phyloP scores from a whole-genome alignment of 2,888 invertebrate genomes.

The Oasisia sp. region DNA sequence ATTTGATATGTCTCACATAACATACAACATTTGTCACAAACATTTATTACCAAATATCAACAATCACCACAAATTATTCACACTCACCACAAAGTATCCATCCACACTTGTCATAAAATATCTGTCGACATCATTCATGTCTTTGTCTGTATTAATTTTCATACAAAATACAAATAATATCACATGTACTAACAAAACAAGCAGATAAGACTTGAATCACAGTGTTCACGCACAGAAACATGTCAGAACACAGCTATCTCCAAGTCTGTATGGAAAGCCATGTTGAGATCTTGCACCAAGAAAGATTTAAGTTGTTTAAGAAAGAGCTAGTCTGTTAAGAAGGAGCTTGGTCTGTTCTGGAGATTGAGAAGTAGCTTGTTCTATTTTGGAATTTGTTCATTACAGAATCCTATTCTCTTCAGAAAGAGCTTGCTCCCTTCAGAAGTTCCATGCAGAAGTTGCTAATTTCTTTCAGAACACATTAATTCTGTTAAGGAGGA shows the following conservation, averaged over 20 bases:
- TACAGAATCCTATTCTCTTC: not conserved
- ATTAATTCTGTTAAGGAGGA: not conserved
- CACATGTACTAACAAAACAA: not conserved
- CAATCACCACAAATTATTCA: no score
- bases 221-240: not conserved
- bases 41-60: no score
- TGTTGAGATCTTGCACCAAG: not conserved
- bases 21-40: no score
- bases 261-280: not conserved
- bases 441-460: not conserved
- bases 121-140: no score
- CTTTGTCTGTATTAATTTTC: no score
- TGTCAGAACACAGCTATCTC: not conserved
- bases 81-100: no score
- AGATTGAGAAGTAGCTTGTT: not conserved
- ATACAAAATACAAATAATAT: not conserved
- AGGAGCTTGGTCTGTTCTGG: no score
- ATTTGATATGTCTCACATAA: no score
- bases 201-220: not conserved
- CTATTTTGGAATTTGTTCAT: not conserved
- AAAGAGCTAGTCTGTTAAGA: no score
- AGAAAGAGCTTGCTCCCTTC: not conserved
- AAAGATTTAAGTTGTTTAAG: no score
- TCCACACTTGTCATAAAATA: no score
- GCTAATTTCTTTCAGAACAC: not conserved